Conservation (phyloP, 2,113 vertebrate species). For the Heterocephalus glaber region DNA sequence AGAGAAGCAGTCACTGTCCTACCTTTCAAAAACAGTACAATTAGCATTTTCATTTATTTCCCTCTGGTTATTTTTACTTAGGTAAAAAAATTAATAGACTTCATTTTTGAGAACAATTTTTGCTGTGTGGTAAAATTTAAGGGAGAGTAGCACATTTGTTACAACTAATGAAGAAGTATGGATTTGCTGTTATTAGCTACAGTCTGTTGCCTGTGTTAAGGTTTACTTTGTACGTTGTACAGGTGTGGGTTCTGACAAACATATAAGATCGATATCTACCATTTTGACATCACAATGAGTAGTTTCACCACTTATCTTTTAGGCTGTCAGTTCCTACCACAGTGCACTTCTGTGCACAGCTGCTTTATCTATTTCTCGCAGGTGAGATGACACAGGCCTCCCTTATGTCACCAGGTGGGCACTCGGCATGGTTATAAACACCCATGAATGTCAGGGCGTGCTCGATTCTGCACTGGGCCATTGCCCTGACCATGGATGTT, state of each 20-base stretch:
- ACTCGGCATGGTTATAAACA: background rate
- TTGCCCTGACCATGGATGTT: background rate
- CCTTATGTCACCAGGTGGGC: rapidly evolving
- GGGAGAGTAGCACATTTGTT: background rate
- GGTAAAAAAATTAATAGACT: background rate
- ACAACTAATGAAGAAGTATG: background rate
- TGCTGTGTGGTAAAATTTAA: background rate
- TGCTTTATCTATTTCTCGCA: background rate
- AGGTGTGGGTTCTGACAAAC: background rate
- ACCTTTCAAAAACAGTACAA: background rate
- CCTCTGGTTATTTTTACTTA: background rate
- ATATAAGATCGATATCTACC: background rate
- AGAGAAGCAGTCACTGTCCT: background rate
- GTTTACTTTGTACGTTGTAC: background rate
- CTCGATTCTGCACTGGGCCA: background rate
- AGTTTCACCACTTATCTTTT: background rate
- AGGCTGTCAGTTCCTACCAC: background rate
- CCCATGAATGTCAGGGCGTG: background rate
- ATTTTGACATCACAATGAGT: rapidly evolving
- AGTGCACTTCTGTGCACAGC: rapidly evolving
- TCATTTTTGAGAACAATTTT: background rate
- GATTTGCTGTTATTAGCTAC: background rate
- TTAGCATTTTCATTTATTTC: background rate
- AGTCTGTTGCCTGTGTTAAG: background rate
- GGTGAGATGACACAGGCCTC: background rate